These are phyloP conservation scores for Oreochromis grahami DNA, from an alignment of 2,797 vertebrate genomes.

Conservation along the genomic window DNA sequence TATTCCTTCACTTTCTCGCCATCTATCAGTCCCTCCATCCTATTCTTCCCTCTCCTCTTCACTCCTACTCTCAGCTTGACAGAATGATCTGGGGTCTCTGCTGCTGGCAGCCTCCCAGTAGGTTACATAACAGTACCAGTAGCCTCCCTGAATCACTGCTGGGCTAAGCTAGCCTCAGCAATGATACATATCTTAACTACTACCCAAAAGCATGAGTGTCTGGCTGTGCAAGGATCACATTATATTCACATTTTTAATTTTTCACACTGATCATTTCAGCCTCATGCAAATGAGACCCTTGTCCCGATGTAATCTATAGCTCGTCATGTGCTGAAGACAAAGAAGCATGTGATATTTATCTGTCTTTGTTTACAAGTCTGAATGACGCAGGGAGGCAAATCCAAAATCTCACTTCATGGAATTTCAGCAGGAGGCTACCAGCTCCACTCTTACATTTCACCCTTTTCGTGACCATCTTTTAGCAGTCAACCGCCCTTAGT, in stretches of 20 bases:
- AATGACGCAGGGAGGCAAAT: not conserved
- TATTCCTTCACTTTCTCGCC: not conserved
- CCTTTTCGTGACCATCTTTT: not conserved
- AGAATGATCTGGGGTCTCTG: slow-evolving; percentile 50
- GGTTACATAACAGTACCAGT: slow-evolving; percentile 61
- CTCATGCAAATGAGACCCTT: not conserved
- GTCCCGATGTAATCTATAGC: not conserved
- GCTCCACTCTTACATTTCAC: not conserved
- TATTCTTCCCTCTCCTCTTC: slow-evolving; percentile 5
- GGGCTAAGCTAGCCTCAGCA: slow-evolving; percentile 5
- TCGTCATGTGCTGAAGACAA: not conserved
- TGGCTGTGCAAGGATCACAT: not conserved
- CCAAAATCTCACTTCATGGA: not conserved
- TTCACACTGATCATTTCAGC: not conserved
- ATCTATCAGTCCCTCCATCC: slow-evolving; percentile 30
- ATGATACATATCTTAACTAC: slow-evolving; percentile 9
- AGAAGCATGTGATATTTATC: slow-evolving; percentile 13
- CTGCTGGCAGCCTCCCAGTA: slow-evolving; percentile 55
- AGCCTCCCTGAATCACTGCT: slow-evolving; percentile 53
- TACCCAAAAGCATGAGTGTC: not conserved
- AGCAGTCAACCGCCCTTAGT: not conserved
- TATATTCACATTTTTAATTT: not conserved
- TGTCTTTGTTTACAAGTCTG: slow-evolving; percentile 12
- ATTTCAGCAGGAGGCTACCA: not conserved
- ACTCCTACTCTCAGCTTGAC: slow-evolving; percentile 49